Conservation (phyloP, 2,113 vertebrate genomes). For the Microtus richardsoni region DNA sequence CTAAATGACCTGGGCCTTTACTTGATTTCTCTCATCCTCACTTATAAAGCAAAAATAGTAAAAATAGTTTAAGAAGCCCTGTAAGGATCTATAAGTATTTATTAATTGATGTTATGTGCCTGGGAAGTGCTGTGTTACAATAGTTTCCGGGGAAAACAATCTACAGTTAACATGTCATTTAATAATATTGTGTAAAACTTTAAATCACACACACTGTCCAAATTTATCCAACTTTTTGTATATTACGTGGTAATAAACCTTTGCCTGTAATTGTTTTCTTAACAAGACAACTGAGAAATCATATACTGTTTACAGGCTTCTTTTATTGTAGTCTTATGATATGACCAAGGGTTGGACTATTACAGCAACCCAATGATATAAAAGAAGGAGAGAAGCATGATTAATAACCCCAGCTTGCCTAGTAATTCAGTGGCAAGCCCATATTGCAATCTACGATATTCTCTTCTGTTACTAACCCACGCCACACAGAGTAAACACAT, state of each 20-base stretch:
- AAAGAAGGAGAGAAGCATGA: neutral
- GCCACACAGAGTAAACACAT: neutral
- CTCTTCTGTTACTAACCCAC: neutral
- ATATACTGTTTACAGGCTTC: neutral
- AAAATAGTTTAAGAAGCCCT: neutral
- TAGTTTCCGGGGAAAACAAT: neutral
- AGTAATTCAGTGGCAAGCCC: neutral
- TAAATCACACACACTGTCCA: neutral
- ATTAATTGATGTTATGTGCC: neutral
- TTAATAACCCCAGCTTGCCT: neutral
- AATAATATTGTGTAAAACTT: slow-evolving; percentile 11
- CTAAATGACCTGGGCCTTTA: neutral
- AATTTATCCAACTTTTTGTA: slow-evolving; percentile 37
- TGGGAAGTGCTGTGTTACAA: neutral
- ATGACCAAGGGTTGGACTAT: slow-evolving; percentile 5
- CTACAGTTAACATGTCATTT: neutral
- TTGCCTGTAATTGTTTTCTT: neutral
- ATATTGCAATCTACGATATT: neutral
- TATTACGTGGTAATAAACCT: slow-evolving; percentile 26
- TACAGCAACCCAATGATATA: neutral
- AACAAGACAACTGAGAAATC: slow-evolving; percentile 2
- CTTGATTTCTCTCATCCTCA: slow-evolving; percentile 39
- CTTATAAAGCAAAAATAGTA: neutral
- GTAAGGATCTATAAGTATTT: neutral
- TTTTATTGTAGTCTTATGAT: neutral